These are phyloP conservation scores for Drosophila tropicalis DNA, from an alignment of 1,140 invertebrate species.

Conservation along the genomic window DNA sequence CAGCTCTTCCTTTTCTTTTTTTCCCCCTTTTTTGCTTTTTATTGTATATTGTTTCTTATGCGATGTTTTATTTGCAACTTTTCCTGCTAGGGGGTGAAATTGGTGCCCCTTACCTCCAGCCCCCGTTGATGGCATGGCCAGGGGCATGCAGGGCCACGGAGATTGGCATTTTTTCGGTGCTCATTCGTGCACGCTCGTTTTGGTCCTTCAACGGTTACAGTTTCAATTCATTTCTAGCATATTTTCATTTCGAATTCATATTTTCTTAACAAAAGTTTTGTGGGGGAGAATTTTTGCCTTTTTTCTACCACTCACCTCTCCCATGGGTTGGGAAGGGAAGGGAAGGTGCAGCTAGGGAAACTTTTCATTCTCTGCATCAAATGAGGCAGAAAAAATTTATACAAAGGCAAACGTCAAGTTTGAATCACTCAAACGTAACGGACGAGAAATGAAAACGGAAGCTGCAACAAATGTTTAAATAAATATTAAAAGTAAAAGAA, in stretches of 20 bases:
- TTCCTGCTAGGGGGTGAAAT: conserved; percentile 32
- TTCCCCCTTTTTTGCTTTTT: conserved; percentile 63
- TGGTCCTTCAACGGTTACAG: conserved; percentile 71
- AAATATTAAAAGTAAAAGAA: conserved; percentile 71
- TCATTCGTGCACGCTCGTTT: conserved; percentile 72
- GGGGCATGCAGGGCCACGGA: conserved; percentile 11
- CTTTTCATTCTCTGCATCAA: conserved; percentile 80
- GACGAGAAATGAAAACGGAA: conserved; percentile 80
- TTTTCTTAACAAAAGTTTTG: conserved; percentile 81
- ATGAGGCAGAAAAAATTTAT: conserved; percentile 79
- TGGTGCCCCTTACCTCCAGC: not conserved
- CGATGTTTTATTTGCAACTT: conserved; percentile 81
- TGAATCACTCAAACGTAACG: conserved; percentile 81
- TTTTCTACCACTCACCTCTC: conserved; percentile 4
- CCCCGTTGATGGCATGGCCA: not conserved
- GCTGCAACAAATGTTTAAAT: conserved; percentile 81
- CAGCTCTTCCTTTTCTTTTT: conserved; percentile 35
- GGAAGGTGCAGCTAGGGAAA: conserved; percentile 51
- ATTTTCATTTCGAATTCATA: conserved; percentile 82
- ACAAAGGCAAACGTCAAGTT: conserved; percentile 81
- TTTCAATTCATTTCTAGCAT: conserved; percentile 81
- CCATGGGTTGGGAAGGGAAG: not conserved
- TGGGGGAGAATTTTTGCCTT: conserved; percentile 59
- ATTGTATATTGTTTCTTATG: conserved; percentile 79
- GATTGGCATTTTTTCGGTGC: conserved; percentile 69